Percentiles rank a stretch among this genome's conserved stretches.
Evolutionary conservation across 2,113 vertebrate species (phyloP).

Genomic region (Eurystomus gularis): DNA sequence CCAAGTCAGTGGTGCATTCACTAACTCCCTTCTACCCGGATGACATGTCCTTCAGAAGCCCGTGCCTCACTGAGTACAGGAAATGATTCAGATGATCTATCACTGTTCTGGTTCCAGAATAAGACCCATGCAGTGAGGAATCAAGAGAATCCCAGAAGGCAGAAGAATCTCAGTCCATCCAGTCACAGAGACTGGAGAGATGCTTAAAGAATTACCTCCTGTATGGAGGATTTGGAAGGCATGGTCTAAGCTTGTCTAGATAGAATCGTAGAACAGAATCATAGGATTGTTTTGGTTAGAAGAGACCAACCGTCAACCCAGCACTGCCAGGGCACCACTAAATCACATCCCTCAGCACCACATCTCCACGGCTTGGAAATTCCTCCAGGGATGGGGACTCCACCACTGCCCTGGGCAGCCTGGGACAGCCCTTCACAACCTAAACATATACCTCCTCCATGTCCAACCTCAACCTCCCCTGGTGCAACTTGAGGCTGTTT

Average conservation of each 20-base stretch:
- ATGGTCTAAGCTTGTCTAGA: neutral
- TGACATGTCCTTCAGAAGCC: neutral
- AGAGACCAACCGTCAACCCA: too few species aligned
- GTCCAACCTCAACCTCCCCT: too few species aligned
- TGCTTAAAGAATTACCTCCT: neutral
- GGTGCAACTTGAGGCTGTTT: too few species aligned
- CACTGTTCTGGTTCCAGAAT: neutral
- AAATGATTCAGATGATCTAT: neutral
- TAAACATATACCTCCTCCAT: too few species aligned
- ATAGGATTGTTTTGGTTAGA: too few species aligned
- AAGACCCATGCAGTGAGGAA: neutral
- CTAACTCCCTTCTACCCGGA: neutral
- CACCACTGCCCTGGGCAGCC: too few species aligned
- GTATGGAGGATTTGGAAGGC: neutral
- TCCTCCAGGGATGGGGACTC: too few species aligned
- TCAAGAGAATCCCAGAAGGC: rapidly evolving
- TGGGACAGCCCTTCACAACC: too few species aligned
- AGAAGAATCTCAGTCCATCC: neutral
- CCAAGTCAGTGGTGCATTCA: neutral
- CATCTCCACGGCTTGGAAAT: too few species aligned
- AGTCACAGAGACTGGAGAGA: neutral
- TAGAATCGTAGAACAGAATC: too few species aligned
- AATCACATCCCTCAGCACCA: too few species aligned
- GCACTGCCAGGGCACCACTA: too few species aligned
- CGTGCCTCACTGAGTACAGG: neutral